Conservation (phyloP, 2,797 vertebrate species). For the Tangara arthus region DNA sequence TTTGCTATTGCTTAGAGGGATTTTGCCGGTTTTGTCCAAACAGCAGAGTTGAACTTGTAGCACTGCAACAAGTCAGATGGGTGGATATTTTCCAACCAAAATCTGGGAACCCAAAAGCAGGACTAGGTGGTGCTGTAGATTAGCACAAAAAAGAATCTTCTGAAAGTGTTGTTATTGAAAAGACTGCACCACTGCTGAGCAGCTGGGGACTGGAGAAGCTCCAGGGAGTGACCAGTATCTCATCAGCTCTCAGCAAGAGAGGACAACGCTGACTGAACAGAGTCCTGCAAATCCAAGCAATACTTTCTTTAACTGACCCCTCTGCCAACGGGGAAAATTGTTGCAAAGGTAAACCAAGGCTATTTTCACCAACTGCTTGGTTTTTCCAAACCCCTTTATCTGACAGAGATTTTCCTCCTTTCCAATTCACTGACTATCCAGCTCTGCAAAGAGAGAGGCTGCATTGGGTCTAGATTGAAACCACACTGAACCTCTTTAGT, state of each 20-base stretch:
- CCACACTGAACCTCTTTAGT: not conserved
- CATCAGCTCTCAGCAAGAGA: not conserved
- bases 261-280: not conserved
- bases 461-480: not conserved
- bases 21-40: not conserved
- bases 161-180: not conserved
- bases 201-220: not conserved
- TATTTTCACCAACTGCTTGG: not conserved
- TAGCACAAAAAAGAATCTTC: not conserved
- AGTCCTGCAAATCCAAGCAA: not conserved
- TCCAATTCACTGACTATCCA: not conserved
- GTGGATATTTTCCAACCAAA: not conserved
- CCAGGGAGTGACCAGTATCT: accelerated
- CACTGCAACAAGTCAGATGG: not conserved
- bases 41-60: not conserved
- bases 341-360: not conserved
- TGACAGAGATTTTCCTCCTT: not conserved
- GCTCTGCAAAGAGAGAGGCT: not conserved
- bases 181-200: not conserved
- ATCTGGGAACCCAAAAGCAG: not conserved
- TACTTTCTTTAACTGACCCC: not conserved
- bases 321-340: not conserved
- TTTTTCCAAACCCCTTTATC: not conserved
- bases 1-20: not conserved
- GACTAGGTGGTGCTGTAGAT: accelerated